Base-by-base conservation (phyloP, 1,140 invertebrate genomes). In the Bilobella aurantiaca region DNA sequence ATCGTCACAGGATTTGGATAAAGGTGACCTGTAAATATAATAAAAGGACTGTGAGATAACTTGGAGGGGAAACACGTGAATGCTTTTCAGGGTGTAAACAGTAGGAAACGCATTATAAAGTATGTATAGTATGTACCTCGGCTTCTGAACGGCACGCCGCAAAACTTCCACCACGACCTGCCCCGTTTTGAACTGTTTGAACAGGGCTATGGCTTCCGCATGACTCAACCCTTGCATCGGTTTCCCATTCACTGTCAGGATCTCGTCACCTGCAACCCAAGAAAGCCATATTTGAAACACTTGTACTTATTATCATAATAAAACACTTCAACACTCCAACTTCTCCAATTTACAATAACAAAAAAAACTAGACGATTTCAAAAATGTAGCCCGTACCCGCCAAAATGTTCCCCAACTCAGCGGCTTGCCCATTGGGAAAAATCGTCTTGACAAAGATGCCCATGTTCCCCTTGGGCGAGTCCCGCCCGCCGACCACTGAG, bases 381-480 rank as follows among this genome's bases (percentile, higher is more conserved):
- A n/a, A n/a, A n/a, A n/a, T n/a, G n/a, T n/a, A n/a, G n/a, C n/a
- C n/a, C n/a, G n/a, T n/a, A n/a, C n/a, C n/a, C n/a, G n/a, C n/a
- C n/a, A n/a, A n/a, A n/a, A n/a, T n/a, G n/a, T 59, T 8, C 25
- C 87, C 87, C 75, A 85, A 83, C 72, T 91, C 88, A 14, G 90
- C 87, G 23, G 91, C 90, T 79, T 93, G 87, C 16, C 92, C 92
- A 71, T 85, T 85, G 1, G 90, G 87, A 76, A 92, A 92, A 14
- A 95, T 86, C 0, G 90, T 91, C 78, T 93, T 91, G 0, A 95
- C 89, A 78, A 89, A 93, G 73, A 94, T 93, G 18, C 91, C 91
- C 84, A 94, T 89, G 47, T 65, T 86, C 1, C 91, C 91, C 74
- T 88, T 87, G 1, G 91, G 88, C 32, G 90, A 91, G 75, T 94